Base-by-base conservation (phyloP, 2,113 vertebrate species). In the Lasiurus cinereus region DNA sequence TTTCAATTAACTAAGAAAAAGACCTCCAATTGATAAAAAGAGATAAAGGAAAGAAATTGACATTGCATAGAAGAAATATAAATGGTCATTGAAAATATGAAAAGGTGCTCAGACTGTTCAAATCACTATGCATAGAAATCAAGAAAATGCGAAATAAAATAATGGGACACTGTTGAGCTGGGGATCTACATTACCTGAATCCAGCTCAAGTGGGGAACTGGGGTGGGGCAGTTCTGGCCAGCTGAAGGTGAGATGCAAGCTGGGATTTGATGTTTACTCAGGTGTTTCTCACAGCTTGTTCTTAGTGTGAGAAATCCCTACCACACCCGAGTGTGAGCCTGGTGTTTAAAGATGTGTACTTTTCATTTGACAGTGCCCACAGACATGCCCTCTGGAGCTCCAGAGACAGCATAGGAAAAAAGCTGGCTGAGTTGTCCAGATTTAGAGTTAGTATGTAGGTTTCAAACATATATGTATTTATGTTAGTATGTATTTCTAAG, bases 1-100 rank as follows among this genome's bases (percentile, higher is more conserved):
- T 27, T 83, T 92, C 39, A 92, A 66, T 72, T 72, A 78, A 90
- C 27, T 88, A 82, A 86, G 52, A 70, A 69, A 90, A 48, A 92
- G 50, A 27, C 52, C 5, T 19, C 12, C 33, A 36, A 15, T 18
- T 79, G 52, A 46, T 46, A 24, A 64, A 89, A 77, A 74, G 29
- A 36, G 10, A 24, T 24, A 48, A 85, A 39, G 14, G 52, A 36
- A 27, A 78, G 72, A 88, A 52, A 77, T 64, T 52, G 64, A 12
- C 22, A 70, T 88, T 92, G 77, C 19, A 48, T 3, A 54, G 33
- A 54, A 86, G 52, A 73, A 66, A 72, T 84, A 66, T n/a, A 89
- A 72, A 48, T 54, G 22, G 1, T 27, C 9, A 46, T 78, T 73
- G 31, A 64, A 77, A 84, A 73, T 48, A 14, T 16, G 54, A 76